phyloP scores from a whole-genome alignment of 2,113 vertebrate genomes.

The Garra rufa region DNA sequence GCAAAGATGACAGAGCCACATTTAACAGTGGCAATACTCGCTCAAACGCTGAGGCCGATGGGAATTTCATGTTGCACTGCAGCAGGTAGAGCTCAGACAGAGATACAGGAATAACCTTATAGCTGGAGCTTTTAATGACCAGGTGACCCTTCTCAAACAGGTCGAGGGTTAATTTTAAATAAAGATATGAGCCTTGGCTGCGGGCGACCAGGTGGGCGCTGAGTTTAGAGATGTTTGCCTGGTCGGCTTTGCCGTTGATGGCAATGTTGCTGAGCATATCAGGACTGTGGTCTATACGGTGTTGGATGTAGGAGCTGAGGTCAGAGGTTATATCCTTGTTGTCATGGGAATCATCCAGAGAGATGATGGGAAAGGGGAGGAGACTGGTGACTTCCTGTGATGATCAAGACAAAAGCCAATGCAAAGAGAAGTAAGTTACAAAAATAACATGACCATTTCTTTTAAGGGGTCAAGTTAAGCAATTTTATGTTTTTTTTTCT shows the following conservation, averaged over 20 bases:
- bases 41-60: conserved; percentile 88
- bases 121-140: conserved; percentile 93
- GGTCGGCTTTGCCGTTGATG: conserved; percentile 89
- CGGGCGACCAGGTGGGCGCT: conserved; percentile 90
- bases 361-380: conserved; percentile 86
- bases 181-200: conserved; percentile 94
- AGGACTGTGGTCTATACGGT: conserved; percentile 86
- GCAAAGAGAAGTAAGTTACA: background rate
- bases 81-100: conserved; percentile 95
- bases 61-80: conserved; percentile 93
- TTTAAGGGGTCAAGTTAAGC: too few relatives aligned
- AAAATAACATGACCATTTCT: background rate
- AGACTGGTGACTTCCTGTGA: conserved; percentile 85
- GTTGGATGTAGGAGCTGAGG: conserved; percentile 91
- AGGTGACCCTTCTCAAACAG: conserved; percentile 93
- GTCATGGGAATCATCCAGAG: conserved; percentile 90
- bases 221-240: conserved; percentile 86
- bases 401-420: conserved; percentile 15
- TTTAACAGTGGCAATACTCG: conserved; percentile 89
- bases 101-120: conserved; percentile 94
- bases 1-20: conserved; percentile 91
- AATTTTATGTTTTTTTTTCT: too few relatives aligned
- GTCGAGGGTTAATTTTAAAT: conserved; percentile 93
- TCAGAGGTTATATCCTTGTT: conserved; percentile 90
- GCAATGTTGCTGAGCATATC: conserved; percentile 91